Conservation (phyloP, 2,888 invertebrate genomes). For the Phania funesta region DNA sequence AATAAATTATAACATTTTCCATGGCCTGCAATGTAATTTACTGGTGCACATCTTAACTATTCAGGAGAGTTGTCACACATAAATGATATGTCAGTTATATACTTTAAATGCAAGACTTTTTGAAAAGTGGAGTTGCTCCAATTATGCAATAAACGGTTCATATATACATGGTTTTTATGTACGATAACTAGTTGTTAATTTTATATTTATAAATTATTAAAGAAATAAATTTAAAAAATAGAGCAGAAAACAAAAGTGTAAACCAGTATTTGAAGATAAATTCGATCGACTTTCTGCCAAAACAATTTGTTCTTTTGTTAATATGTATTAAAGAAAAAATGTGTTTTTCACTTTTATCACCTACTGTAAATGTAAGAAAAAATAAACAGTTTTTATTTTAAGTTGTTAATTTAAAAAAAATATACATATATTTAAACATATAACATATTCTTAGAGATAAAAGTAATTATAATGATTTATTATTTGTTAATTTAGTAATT, state of each 20-base stretch:
- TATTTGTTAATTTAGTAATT: slow-evolving; percentile 44
- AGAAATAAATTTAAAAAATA: neutral
- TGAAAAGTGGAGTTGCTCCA: too few relatives aligned
- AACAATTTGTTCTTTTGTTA: neutral
- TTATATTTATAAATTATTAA: slow-evolving; percentile 13
- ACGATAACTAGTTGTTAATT: slow-evolving; percentile 18
- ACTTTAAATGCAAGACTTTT: too few relatives aligned
- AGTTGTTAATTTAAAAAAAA: slow-evolving; percentile 37
- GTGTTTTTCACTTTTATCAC: slow-evolving; percentile 10
- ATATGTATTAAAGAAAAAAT: neutral
- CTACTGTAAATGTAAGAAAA: slow-evolving; percentile 19
- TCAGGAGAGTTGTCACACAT: too few relatives aligned
- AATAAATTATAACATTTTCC: too few relatives aligned
- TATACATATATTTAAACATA: slow-evolving; percentile 20
- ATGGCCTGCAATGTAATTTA: too few relatives aligned
- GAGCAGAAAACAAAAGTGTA: neutral
- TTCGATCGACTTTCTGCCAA: neutral
- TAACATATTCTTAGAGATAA: slow-evolving; percentile 12
- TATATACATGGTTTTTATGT: neutral
- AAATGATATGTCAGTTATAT: too few relatives aligned
- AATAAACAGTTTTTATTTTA: slow-evolving; percentile 31
- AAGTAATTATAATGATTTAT: slow-evolving; percentile 17
- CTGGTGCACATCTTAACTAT: too few relatives aligned
- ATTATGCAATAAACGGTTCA: too few relatives aligned
- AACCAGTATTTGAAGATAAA: neutral